phyloP scores from a whole-genome alignment of 1,140 invertebrate species.

The Anthonomus grandis region DNA sequence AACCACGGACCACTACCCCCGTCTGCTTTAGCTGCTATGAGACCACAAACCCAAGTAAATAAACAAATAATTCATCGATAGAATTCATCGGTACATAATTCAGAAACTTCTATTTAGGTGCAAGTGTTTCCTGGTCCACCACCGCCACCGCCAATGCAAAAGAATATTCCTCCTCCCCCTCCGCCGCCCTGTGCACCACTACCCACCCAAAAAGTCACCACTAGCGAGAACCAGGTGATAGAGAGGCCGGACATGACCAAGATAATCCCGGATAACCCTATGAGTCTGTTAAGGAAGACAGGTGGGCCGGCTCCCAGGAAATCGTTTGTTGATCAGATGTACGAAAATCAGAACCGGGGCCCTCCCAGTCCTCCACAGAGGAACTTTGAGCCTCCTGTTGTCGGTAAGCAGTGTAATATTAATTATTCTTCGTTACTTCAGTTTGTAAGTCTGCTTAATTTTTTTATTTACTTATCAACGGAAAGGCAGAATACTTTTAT shows the following conservation, averaged over 20 bases:
- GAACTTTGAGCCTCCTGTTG: constrained; percentile 9
- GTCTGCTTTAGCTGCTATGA: constrained; percentile 54
- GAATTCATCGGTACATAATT: background rate
- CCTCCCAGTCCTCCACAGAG: constrained; percentile 44
- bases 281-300: constrained; percentile 53
- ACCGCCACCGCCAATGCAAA: constrained; percentile 49
- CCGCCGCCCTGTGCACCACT: constrained; percentile 53
- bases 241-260: constrained; percentile 62
- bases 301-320: constrained; percentile 48
- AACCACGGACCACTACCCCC: constrained; percentile 50
- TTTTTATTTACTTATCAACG: background rate
- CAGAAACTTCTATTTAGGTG: constrained; percentile 9
- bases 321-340: constrained; percentile 36
- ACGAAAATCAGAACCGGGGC: constrained; percentile 8
- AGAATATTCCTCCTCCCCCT: constrained; percentile 52
- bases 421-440: background rate
- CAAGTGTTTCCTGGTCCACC: constrained; percentile 29
- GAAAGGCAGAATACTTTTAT: no score
- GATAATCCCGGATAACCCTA: constrained; percentile 63
- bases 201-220: constrained; percentile 49
- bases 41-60: constrained; percentile 62
- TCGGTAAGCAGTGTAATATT: constrained; percentile 32
- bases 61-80: background rate
- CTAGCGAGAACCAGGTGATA: constrained; percentile 47
- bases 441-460: background rate